Conservation (phyloP, 2,113 vertebrate species). For the Dryoscopus gambensis region DNA sequence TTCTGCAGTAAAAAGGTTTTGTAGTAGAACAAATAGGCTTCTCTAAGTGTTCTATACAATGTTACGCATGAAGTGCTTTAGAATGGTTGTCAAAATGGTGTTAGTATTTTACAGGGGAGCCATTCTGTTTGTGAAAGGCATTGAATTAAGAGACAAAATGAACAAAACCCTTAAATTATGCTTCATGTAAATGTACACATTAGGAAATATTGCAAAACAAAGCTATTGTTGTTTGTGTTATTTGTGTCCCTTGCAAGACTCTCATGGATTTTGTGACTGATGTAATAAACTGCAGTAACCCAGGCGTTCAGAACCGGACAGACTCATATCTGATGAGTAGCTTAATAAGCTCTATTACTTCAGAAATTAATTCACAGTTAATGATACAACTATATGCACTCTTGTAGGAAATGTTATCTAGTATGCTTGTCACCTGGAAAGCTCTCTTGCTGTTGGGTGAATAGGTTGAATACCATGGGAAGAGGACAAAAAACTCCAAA, state of each 20-base stretch:
- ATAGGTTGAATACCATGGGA: not conserved
- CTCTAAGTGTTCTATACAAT: not conserved
- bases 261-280: not conserved
- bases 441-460: not conserved
- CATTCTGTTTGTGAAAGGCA: not conserved
- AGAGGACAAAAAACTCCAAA: not conserved
- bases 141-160: not conserved
- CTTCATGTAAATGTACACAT: not conserved
- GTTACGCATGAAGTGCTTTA: not conserved
- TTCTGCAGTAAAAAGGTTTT: not conserved
- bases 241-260: not conserved
- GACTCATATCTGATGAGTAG: not conserved
- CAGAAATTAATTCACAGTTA: not conserved
- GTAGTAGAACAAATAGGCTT: slow-evolving; percentile 21
- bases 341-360: not conserved
- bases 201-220: not conserved
- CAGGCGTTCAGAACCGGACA: not conserved
- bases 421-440: not conserved
- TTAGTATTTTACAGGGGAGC: not conserved
- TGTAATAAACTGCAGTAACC: not conserved
- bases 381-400: not conserved
- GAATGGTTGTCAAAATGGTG: not conserved
- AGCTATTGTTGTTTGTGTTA: not conserved
- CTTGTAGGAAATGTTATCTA: not conserved
- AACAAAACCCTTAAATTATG: not conserved